Evolutionary conservation across 1,140 invertebrate species (phyloP), one percentile per base, ranked within the genome.

Genomic region (Drosophila fuyamai): DNA sequence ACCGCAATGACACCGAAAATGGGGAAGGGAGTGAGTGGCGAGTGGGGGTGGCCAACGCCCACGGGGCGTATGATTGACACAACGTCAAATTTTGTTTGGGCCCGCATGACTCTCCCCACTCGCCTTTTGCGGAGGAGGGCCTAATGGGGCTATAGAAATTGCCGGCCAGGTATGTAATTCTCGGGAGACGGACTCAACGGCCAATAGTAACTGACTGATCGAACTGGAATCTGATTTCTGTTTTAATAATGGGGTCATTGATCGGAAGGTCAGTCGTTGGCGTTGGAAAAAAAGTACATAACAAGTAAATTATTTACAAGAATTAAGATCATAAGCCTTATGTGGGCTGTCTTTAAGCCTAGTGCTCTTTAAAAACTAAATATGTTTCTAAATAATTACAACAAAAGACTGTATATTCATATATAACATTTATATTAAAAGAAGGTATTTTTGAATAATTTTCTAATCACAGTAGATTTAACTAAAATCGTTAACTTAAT

Each of bases 41-140:
- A 32, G 6, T 32, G 29, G 70, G 55, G 71, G 44, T 16, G 53
- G 38, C 5, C 27, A 47, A 43, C 81, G 81, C 81, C 81, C 81
- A 83, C 81, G 62, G 50, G 66, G 72, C 59, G 35, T 44, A 80
- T 84, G 81, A 84, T 84, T 83, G 81, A 83, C 77, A 56, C 47
- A 44, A 14, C 18, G 51, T 72, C 68, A 58, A 71, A 71, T 18
- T 50, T 70, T 50, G 53, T 29, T 40, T 12, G n/a, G 14, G 43
- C 50, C 44, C 27, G 67, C 68, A 58, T 71, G 51, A 71, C 44
- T 70, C 55, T 41, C 43, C 44, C 43, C 44, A 71, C 66, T 71
- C 13, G 68, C 68, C 53, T 71, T 58, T 23, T 41, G 65, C 53
- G 67, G 51, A 27, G 68, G 66, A 48, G 63, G 44, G 32, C 23